Percentiles rank a stretch among this genome's conserved stretches.
Conservation (phyloP, 2,888 invertebrate genomes). For the Dynastes grantii region DNA sequence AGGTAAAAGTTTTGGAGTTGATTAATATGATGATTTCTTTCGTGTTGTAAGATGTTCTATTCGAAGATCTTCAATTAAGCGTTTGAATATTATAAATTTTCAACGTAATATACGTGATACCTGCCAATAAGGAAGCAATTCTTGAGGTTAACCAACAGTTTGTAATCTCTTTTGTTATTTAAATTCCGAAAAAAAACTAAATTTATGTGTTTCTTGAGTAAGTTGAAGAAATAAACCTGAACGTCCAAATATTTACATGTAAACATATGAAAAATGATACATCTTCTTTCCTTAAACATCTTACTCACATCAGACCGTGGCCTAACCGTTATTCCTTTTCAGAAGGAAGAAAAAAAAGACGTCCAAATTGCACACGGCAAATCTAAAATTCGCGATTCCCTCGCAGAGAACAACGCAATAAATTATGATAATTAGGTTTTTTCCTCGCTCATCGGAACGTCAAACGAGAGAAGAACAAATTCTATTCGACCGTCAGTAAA, state of each 20-base stretch:
- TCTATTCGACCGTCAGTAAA: slow-evolving; percentile 8
- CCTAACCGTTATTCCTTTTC: slow-evolving; percentile 7
- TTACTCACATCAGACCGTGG: not conserved
- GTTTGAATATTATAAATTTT: too few species aligned
- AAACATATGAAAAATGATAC: slow-evolving; percentile 3
- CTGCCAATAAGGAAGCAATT: not conserved
- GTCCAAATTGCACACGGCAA: slow-evolving; percentile 1
- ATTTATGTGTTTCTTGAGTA: not conserved
- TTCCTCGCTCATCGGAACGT: not conserved
- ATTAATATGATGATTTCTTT: too few species aligned
- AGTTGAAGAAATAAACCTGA: not conserved
- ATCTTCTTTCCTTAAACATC: not conserved
- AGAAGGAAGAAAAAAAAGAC: not conserved
- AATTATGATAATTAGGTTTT: slow-evolving; percentile 23
- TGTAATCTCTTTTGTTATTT: not conserved
- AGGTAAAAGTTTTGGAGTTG: too few species aligned
- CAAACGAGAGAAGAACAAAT: not conserved
- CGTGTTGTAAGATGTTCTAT: not conserved
- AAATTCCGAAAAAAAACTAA: not conserved
- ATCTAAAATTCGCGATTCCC: slow-evolving; percentile 16
- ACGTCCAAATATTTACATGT: not conserved
- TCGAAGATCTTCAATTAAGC: too few species aligned
- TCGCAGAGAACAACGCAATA: not conserved
- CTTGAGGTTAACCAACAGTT: not conserved
- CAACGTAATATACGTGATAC: too few species aligned